Percentiles rank a stretch among this genome's conserved stretches.
phyloP scores from a whole-genome alignment of 1,140 invertebrate genomes.

The Eubasilissa regina region DNA sequence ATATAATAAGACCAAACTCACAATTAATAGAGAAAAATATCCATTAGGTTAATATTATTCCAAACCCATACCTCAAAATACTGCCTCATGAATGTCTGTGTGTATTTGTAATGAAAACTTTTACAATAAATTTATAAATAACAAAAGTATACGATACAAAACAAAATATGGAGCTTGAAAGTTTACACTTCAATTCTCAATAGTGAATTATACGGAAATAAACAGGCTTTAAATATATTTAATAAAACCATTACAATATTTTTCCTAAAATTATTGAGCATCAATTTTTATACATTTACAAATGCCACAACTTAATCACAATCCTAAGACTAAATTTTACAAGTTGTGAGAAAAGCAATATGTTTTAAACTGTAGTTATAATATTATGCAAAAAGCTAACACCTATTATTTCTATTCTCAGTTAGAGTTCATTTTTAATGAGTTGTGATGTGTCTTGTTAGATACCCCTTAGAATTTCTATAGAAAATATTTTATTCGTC shows the following conservation, averaged over 20 bases:
- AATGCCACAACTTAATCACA: conserved; percentile 21
- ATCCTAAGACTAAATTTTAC: conserved; percentile 32
- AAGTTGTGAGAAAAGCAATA: conserved; percentile 34
- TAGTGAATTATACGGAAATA: conserved; percentile 13
- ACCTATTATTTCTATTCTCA: too few relatives aligned
- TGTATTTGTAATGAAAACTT: conserved; percentile 22
- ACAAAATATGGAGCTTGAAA: conserved; percentile 58
- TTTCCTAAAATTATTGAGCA: not conserved
- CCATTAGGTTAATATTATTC: conserved; percentile 50
- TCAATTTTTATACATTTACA: conserved; percentile 27
- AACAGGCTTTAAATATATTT: conserved; percentile 25
- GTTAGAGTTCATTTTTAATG: too few relatives aligned
- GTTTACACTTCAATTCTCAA: conserved; percentile 33
- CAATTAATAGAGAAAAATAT: conserved; percentile 55
- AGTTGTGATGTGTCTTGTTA: too few relatives aligned
- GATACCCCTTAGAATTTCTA: too few relatives aligned
- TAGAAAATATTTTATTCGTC: too few relatives aligned
- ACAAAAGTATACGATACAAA: conserved; percentile 57
- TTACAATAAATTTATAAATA: conserved; percentile 25
- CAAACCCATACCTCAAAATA: conserved; percentile 55
- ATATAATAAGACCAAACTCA: conserved; percentile 55
- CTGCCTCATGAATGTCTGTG: conserved; percentile 41
- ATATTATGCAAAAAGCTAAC: not conserved
- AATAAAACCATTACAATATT: not conserved
- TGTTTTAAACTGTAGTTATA: not conserved